Conservation (phyloP, 2,888 invertebrate species). For the Trachelus iudaicus region DNA sequence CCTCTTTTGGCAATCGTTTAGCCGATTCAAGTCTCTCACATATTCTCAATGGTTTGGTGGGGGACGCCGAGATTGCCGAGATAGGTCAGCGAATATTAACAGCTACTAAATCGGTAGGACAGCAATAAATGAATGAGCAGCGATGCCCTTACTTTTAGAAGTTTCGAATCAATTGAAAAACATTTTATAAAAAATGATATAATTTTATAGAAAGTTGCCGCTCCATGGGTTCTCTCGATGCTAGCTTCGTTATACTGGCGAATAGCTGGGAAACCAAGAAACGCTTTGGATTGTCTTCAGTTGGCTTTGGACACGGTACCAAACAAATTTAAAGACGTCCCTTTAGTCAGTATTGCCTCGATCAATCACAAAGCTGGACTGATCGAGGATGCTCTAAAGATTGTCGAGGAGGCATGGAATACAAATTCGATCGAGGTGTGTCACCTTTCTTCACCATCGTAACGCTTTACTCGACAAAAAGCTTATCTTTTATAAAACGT, state of each 20-base stretch:
- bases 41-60: slow-evolving; percentile 57
- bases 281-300: slow-evolving; percentile 78
- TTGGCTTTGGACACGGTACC: slow-evolving; percentile 72
- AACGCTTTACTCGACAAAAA: too few species aligned
- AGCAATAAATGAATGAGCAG: too few species aligned
- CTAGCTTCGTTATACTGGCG: slow-evolving; percentile 84
- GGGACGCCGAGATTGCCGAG: slow-evolving; percentile 74
- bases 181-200: slow-evolving; percentile 45
- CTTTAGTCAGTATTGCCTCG: slow-evolving; percentile 77
- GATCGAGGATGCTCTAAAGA: slow-evolving; percentile 73
- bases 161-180: neutral
- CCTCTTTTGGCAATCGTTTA: slow-evolving; percentile 39
- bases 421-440: slow-evolving; percentile 74
- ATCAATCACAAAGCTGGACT: slow-evolving; percentile 75
- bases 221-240: slow-evolving; percentile 79
- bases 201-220: slow-evolving; percentile 74
- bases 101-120: slow-evolving; percentile 74
- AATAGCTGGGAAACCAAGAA: slow-evolving; percentile 74
- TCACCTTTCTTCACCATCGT: neutral
- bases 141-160: too few species aligned
- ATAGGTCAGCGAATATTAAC: slow-evolving; percentile 82
- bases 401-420: slow-evolving; percentile 73
- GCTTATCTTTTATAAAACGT: neutral
- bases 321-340: slow-evolving; percentile 73
- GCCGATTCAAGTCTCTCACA: slow-evolving; percentile 64